These are phyloP conservation scores for Chaunax sp. DNA, from an alignment of 2,797 vertebrate genomes.

Conservation along the genomic window DNA sequence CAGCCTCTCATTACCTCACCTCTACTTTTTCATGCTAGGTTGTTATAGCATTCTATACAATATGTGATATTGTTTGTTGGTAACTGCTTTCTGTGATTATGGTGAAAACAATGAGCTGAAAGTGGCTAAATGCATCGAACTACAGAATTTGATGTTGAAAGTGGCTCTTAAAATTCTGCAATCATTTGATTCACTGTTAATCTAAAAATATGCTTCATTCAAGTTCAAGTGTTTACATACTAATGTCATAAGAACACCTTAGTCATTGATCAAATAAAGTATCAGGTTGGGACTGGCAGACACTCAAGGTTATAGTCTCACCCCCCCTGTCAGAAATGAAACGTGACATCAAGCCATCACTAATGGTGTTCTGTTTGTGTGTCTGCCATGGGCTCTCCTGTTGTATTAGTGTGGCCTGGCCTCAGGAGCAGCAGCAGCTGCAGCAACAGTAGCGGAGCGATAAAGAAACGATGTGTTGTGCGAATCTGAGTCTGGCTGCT, in stretches of 20 bases:
- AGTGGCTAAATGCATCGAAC: neutral
- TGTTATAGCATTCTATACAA: no score
- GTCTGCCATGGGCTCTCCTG: constrained; percentile 58
- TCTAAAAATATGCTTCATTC: no score
- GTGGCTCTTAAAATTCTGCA: no score
- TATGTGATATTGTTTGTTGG: no score
- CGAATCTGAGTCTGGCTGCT: constrained; percentile 69
- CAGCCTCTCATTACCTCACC: neutral
- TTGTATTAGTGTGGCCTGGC: constrained; percentile 75
- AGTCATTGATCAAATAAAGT: neutral
- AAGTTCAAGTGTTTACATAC: neutral
- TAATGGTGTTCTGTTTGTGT: constrained; percentile 31
- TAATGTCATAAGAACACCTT: neutral
- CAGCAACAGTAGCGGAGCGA: constrained; percentile 63
- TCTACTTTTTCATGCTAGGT: neutral
- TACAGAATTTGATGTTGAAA: no score
- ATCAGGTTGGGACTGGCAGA: neutral
- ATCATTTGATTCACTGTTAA: no score
- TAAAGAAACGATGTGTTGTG: constrained; percentile 81
- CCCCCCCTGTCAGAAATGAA: constrained; percentile 6
- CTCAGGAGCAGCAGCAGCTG: constrained; percentile 65
- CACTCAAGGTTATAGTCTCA: constrained; percentile 13
- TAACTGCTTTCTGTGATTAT: neutral
- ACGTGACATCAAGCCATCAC: constrained; percentile 18
- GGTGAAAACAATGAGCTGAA: neutral